phyloP scores from a whole-genome alignment of 53 echinoderm and acorn worm species.

The Astropecten irregularis region DNA sequence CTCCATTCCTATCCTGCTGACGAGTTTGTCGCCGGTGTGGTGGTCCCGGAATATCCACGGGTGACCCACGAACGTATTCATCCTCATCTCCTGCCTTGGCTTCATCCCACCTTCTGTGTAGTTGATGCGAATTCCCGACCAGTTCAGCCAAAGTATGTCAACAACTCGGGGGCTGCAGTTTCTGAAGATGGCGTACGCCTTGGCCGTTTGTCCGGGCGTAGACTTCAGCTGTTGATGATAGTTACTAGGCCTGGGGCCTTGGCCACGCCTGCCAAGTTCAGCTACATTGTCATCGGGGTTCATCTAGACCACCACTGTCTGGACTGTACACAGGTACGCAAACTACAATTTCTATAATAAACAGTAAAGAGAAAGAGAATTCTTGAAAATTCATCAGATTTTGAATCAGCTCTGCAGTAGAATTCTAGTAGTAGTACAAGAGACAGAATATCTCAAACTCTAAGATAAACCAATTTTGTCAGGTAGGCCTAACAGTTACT shows the following conservation, averaged over 20 bases:
- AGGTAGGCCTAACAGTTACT: too few species aligned
- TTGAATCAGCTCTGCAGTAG: too few species aligned
- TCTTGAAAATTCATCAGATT: too few species aligned
- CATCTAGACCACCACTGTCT: too few species aligned
- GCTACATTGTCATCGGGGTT: too few species aligned
- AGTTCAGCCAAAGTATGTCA: constrained; percentile 38
- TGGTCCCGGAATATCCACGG: constrained; percentile 83
- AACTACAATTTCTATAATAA: too few species aligned
- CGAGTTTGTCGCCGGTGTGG: constrained; percentile 63
- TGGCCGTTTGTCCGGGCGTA: background rate
- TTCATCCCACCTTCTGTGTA: constrained; percentile 54
- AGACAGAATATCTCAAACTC: too few species aligned
- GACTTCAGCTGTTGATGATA: constrained; percentile 3
- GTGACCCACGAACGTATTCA: constrained; percentile 73
- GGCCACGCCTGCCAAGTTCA: background rate
- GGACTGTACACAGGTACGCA: too few species aligned
- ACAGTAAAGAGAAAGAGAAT: too few species aligned
- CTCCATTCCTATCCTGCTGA: constrained; percentile 12
- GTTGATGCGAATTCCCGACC: constrained; percentile 5
- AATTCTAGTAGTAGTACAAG: too few species aligned
- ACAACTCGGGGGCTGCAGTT: constrained; percentile 28
- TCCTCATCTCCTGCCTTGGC: constrained; percentile 39
- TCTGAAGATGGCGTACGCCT: background rate
- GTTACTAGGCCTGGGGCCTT: background rate
- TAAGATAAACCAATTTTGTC: too few species aligned